Evolutionary conservation across 2,888 invertebrate genomes (phyloP), one percentile per base, ranked within the genome.

Genomic region (Nomada ferruginata): DNA sequence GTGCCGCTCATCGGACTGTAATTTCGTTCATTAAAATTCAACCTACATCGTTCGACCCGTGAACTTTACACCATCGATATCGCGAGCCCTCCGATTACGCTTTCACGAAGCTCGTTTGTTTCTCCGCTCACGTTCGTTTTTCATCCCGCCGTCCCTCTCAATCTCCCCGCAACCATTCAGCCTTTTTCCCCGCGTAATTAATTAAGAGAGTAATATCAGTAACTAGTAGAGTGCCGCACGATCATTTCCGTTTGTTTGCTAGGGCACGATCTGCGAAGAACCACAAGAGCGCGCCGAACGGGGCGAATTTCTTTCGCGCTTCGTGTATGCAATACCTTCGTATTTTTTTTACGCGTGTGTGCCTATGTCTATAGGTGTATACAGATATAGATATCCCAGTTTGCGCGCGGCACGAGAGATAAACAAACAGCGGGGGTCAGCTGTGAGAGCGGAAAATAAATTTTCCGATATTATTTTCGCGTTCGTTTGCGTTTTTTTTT

Each of bases 201-300:
- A 87, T 87, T 85, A 85, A 76, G 64, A 68, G 79, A 80, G 84
- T 82, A 86, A 87, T 85, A 85, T 87, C 86, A 61, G 80, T 76
- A 74, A 79, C 72, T 82, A 79, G 65, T 61, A 70, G 75, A 36
- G 36, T n/a, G 20, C 36, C 53, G 65, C 60, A 64, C 65, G 71
- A 68, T 72, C 72, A 78, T 78, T 76, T 83, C 76, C 63, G 77
- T 55, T 23, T 44, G 59, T 64, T 79, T 77, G 66, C 66, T 69
- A 71, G 76, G 77, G 73, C 80, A 72, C 71, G 78, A 86, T 87
- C 83, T 82, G 61, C 76, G 72, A 68, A 77, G 84, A 82, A 79
- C 69, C 61, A 65, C 52, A 55, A 68, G 65, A 57, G 26, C 26
- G 20, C 44, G 57, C 20, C 9, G 53, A 84, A 75, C 52, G 4